These are phyloP conservation scores for Drosophila virilis DNA, from an alignment of 1,140 invertebrate species.

Conservation along the genomic window DNA sequence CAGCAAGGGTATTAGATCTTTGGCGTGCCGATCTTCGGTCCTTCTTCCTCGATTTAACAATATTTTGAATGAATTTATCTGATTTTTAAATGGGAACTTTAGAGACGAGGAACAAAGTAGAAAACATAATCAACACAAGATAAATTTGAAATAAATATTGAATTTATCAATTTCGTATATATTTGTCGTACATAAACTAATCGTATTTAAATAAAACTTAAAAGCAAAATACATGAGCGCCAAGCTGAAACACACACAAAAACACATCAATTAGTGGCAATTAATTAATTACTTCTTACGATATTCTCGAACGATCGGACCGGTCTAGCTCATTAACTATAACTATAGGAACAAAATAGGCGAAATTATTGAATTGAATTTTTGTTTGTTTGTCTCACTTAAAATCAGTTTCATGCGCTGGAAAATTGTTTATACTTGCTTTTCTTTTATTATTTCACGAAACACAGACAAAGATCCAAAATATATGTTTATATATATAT, in stretches of 20 bases:
- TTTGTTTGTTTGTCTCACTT: background rate
- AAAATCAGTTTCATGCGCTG: background rate
- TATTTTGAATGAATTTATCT: too few relatives aligned
- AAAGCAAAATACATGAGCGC: constrained; percentile 30
- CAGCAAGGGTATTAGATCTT: too few relatives aligned
- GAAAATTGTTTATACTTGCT: constrained; percentile 30
- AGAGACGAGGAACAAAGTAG: background rate
- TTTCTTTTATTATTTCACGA: constrained; percentile 77
- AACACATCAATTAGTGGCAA: constrained; percentile 10
- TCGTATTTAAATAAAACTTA: constrained; percentile 65
- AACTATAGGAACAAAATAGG: constrained; percentile 26
- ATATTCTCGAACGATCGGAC: constrained; percentile 10
- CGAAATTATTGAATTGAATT: background rate
- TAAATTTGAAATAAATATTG: constrained; percentile 49
- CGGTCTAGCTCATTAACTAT: background rate
- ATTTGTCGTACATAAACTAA: constrained; percentile 51
- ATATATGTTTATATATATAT: constrained; percentile 67
- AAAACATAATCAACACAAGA: constrained; percentile 21
- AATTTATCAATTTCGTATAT: constrained; percentile 58
- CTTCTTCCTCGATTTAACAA: too few relatives aligned
- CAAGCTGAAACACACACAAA: constrained; percentile 17
- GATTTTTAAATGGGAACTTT: too few relatives aligned
- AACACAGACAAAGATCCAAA: constrained; percentile 83
- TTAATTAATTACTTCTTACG: constrained; percentile 1
- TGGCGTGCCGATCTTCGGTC: too few relatives aligned